These are phyloP conservation scores for Panagrolaimus sp. DNA, from an alignment of 1,140 invertebrate genomes.

Conservation along the genomic window DNA sequence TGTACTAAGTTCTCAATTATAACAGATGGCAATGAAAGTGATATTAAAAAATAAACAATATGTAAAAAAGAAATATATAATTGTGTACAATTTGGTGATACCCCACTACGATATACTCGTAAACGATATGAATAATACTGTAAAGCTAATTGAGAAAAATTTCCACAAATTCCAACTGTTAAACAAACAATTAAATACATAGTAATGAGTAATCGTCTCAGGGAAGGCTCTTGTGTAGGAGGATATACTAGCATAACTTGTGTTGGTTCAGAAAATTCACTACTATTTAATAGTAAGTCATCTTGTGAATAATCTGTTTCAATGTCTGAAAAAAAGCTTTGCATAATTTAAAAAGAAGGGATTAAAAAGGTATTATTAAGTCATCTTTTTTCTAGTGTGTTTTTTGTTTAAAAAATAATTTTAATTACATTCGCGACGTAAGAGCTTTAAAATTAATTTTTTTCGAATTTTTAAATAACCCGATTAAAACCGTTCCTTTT, in stretches of 20 bases:
- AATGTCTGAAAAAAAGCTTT: too few species aligned
- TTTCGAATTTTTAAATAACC: too few species aligned
- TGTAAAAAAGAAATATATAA: constrained; percentile 6
- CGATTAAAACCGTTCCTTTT: too few species aligned
- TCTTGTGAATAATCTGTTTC: too few species aligned
- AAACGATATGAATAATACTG: constrained; percentile 10
- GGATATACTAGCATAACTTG: constrained; percentile 11
- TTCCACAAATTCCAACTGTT: constrained; percentile 14
- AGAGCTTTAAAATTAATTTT: too few species aligned
- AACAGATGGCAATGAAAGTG: constrained; percentile 13
- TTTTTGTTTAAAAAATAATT: too few species aligned
- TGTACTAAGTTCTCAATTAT: constrained; percentile 17
- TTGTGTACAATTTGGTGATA: neutral
- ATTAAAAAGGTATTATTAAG: too few species aligned
- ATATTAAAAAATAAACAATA: constrained; percentile 7
- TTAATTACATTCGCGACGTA: too few species aligned
- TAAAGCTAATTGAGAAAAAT: constrained; percentile 10
- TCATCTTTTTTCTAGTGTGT: too few species aligned
- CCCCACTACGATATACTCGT: neutral
- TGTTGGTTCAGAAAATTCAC: too few species aligned
- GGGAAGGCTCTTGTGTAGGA: constrained; percentile 2
- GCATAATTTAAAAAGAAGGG: too few species aligned
- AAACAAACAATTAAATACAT: constrained; percentile 13
- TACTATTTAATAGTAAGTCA: too few species aligned
- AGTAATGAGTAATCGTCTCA: constrained; percentile 3